Evolutionary conservation across 1,140 invertebrate genomes (phyloP).

Genomic region (Oscheius sp.): DNA sequence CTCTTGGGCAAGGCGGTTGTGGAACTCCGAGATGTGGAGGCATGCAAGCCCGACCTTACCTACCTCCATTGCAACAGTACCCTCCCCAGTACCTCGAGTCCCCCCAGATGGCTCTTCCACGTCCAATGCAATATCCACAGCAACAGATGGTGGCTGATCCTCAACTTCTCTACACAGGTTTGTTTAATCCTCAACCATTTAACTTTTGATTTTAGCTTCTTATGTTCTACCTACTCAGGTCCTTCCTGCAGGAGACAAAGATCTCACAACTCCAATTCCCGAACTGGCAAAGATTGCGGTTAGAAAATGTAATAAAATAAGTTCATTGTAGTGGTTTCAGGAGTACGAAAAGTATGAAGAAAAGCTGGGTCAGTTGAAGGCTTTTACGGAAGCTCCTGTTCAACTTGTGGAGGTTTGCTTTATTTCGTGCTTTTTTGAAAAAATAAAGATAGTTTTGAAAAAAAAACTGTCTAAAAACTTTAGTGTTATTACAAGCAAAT

Average conservation of each 20-base stretch:
- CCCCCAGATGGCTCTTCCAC: neutral
- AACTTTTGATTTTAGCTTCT: neutral
- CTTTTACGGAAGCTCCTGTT: neutral
- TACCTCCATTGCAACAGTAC: neutral
- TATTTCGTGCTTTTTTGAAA: no score
- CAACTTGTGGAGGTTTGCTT: no score
- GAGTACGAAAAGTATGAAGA: constrained; percentile 26
- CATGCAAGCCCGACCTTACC: neutral
- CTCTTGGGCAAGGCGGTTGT: neutral
- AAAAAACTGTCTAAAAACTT: no score
- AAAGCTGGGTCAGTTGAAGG: constrained; percentile 11
- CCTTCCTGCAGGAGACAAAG: constrained; percentile 14
- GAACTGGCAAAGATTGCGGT: neutral
- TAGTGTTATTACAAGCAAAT: no score
- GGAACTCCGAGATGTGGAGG: neutral
- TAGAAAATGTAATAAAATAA: neutral
- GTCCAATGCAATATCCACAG: neutral
- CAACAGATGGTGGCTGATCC: neutral
- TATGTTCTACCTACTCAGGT: constrained; percentile 6
- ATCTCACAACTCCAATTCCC: neutral
- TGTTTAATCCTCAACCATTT: no score
- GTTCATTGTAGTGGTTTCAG: neutral
- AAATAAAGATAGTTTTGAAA: no score
- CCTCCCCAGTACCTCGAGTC: neutral
- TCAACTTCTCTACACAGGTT: neutral